Base-by-base conservation (phyloP, 2,113 vertebrate genomes). In the Eidolon helvum region DNA sequence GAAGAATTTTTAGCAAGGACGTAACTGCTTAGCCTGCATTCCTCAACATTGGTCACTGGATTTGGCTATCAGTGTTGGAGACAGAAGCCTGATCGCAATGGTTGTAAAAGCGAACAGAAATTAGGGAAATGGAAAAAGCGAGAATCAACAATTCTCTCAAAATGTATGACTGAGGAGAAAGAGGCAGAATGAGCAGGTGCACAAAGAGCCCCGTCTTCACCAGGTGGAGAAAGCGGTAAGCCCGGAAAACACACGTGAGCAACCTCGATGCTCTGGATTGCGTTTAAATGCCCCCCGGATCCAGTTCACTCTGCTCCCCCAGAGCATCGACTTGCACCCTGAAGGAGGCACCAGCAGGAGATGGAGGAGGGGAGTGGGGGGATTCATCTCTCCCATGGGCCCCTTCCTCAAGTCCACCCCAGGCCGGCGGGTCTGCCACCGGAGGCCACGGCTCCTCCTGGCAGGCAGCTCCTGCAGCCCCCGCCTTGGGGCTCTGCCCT, bases 1-100 rank as follows among this genome's bases (percentile, higher is more conserved):
- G 24, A 28, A 24, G 35, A 11, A 35, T 21, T 35, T 40, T 22
- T 28, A 11, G 16, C n/a, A 7, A 30, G 35, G 33, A 40, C 7
- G 5, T 15, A 7, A 48, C 65, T 3, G 40, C 6, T 2, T 0
- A n/a, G 72, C 7, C 30, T 1, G 30, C 24, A 1, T 2, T 28
- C 10, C 26, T 4, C 35, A 4, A n/a, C 30, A 43, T 40, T 0
- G 7, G 69, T 24, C 53, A 0, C 1, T 12, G 63, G 74, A 10
- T 33, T 9, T 48, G 16, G 63, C 80, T 38, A 0, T 11, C 1
- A 2, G 38, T 28, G 9, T 0, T 21, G 53, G 53, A 10, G 45
- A 33, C 66, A 19, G 55, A 26, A 14, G 53, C 18, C 66, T 1
- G 10, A 38, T 10, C 8, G 16, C 18, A 8, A 26, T 0, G 24